Conservation (phyloP, 2,797 vertebrate genomes). For the Odontamblyopus lacepedii region DNA sequence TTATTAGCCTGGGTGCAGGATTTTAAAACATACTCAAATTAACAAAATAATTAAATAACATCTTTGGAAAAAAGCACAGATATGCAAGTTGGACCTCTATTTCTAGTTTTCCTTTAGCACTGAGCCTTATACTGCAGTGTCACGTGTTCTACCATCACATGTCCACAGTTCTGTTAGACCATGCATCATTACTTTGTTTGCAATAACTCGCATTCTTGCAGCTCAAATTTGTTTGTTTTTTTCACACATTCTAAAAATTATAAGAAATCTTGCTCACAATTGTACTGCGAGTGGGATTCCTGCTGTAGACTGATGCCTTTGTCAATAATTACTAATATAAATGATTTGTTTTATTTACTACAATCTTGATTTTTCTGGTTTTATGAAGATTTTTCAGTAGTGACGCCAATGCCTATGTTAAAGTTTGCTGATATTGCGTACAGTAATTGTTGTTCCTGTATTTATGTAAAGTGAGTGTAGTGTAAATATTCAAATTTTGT, state of each 20-base stretch:
- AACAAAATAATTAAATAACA: constrained; percentile 47
- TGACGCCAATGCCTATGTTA: constrained; percentile 93
- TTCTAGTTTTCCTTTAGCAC: constrained; percentile 69
- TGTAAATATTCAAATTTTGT: constrained; percentile 92
- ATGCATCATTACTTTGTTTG: constrained; percentile 62
- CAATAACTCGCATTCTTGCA: constrained; percentile 61
- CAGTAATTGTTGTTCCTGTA: constrained; percentile 99
- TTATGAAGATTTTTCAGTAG: constrained; percentile 85
- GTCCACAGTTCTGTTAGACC: constrained; percentile 62
- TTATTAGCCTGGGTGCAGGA: constrained; percentile 53
- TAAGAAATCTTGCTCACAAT: constrained; percentile 47
- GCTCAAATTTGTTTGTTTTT: constrained; percentile 40
- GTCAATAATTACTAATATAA: constrained; percentile 67
- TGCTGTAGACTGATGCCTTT: constrained; percentile 63
- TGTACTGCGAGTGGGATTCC: constrained; percentile 52
- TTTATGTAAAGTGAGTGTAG: constrained; percentile 99
- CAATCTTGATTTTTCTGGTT: constrained; percentile 71
- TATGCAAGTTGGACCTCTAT: constrained; percentile 75
- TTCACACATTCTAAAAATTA: constrained; percentile 37
- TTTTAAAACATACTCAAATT: constrained; percentile 58
- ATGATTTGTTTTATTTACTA: constrained; percentile 67
- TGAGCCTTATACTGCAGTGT: constrained; percentile 77
- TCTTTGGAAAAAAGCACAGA: constrained; percentile 71
- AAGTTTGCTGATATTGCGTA: constrained; percentile 94
- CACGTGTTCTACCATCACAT: constrained; percentile 53